Evolutionary conservation across 2,888 invertebrate species (phyloP).

Genomic region (Apomyelois bistriatella): DNA sequence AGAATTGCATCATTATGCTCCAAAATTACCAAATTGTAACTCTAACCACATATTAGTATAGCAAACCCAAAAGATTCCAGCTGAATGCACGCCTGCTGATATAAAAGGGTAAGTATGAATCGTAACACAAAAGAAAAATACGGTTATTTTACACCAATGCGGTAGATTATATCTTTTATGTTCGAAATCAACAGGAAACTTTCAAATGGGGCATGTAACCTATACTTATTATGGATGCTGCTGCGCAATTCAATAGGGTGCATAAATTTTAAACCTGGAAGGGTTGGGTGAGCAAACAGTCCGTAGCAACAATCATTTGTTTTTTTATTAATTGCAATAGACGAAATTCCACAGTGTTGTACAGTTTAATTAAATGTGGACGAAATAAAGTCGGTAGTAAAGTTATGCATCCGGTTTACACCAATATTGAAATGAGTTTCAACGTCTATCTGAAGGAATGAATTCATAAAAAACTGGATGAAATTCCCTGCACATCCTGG

Average conservation of each 20-base stretch:
- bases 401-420: slow-evolving; percentile 34
- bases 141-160: slow-evolving; percentile 77
- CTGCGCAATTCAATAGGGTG: slow-evolving; percentile 57
- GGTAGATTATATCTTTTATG: slow-evolving; percentile 79
- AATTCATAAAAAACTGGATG: too few relatives aligned
- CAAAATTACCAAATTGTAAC: slow-evolving; percentile 7
- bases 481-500: too few relatives aligned
- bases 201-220: slow-evolving; percentile 79
- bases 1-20: not conserved
- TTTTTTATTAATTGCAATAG: slow-evolving; percentile 50
- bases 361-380: slow-evolving; percentile 52
- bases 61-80: slow-evolving; percentile 38
- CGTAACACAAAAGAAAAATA: slow-evolving; percentile 76
- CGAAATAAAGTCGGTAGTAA: slow-evolving; percentile 49
- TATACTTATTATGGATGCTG: slow-evolving; percentile 76
- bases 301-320: slow-evolving; percentile 28
- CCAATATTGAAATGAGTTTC: not conserved
- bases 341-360: slow-evolving; percentile 37
- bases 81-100: slow-evolving; percentile 51
- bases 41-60: slow-evolving; percentile 49
- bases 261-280: slow-evolving; percentile 69
- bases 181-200: slow-evolving; percentile 78
- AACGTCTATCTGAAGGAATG: too few relatives aligned
- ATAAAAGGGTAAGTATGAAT: slow-evolving; percentile 60
- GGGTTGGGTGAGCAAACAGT: slow-evolving; percentile 67